Percentiles rank a stretch among this genome's conserved stretches.
Evolutionary conservation across 1,140 invertebrate species (phyloP).

Genomic region (Neocloeon triangulifer): DNA sequence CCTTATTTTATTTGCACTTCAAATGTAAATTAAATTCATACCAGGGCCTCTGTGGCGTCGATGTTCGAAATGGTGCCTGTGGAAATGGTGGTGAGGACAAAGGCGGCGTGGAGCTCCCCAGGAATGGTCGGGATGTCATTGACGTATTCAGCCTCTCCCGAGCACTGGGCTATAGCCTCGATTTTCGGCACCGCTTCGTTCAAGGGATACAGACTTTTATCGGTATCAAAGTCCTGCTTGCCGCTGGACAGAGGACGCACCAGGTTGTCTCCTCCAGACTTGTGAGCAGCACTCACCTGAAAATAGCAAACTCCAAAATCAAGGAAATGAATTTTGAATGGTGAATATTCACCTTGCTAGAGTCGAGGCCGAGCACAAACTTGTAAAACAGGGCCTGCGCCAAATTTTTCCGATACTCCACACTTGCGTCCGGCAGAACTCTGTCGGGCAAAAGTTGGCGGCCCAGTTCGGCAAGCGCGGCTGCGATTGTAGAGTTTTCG

Average conservation of each 20-base stretch:
- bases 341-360: not conserved
- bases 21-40: too few relatives aligned
- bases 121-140: slow-evolving; percentile 32
- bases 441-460: slow-evolving; percentile 35
- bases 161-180: slow-evolving; percentile 48
- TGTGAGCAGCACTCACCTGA: too few relatives aligned
- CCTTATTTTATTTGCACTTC: too few relatives aligned
- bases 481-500: slow-evolving; percentile 27
- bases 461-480: slow-evolving; percentile 28
- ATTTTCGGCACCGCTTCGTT: slow-evolving; percentile 54
- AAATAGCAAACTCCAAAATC: slow-evolving; percentile 2
- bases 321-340: slow-evolving; percentile 6
- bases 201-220: slow-evolving; percentile 48
- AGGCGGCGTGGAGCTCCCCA: slow-evolving; percentile 36
- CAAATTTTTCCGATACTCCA: slow-evolving; percentile 34
- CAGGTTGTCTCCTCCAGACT: slow-evolving; percentile 25
- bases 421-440: slow-evolving; percentile 33
- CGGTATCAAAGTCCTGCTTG: slow-evolving; percentile 43
- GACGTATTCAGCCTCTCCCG: slow-evolving; percentile 41
- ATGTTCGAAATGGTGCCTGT: slow-evolving; percentile 32
- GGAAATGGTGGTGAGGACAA: slow-evolving; percentile 29
- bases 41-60: slow-evolving; percentile 30
- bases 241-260: slow-evolving; percentile 41
- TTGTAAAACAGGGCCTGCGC: slow-evolving; percentile 52
- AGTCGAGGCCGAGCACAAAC: too few relatives aligned